These are phyloP conservation scores for Parauchenoglanis punctatus DNA, from an alignment of 2,797 vertebrate genomes.

Conservation along the genomic window DNA sequence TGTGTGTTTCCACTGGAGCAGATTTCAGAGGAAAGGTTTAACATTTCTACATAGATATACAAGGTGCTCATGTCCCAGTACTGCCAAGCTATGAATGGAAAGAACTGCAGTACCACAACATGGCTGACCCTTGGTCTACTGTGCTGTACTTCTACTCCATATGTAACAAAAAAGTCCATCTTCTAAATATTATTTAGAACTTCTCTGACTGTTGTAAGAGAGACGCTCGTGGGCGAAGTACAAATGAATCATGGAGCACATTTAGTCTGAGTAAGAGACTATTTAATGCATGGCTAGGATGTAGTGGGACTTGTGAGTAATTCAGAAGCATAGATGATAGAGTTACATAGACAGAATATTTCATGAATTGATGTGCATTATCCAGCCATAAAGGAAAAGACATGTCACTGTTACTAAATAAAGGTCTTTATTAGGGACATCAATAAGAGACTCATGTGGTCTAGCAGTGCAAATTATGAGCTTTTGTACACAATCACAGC, in stretches of 20 bases:
- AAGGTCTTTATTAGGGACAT: conserved; percentile 57
- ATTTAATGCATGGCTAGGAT: not conserved
- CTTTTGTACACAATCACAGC: conserved; percentile 41
- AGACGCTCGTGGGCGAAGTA: not conserved
- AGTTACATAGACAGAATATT: not conserved
- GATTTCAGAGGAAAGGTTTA: not conserved
- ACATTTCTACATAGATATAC: not conserved
- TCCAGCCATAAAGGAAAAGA: conserved; percentile 19
- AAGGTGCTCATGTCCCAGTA: not conserved
- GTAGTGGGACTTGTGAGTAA: not conserved
- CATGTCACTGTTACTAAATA: conserved; percentile 52
- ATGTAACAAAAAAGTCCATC: not conserved
- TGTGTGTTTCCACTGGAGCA: not conserved
- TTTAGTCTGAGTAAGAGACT: not conserved
- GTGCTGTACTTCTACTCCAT: not conserved
- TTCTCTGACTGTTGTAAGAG: not conserved
- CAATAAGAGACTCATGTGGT: conserved; percentile 60
- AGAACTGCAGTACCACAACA: not conserved
- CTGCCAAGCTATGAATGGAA: not conserved
- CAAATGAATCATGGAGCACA: not conserved
- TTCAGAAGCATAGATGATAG: not conserved
- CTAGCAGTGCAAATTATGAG: conserved; percentile 63
- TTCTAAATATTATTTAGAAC: not conserved
- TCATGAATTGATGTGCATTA: not conserved
- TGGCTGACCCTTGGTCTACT: not conserved